These are phyloP conservation scores for Lepidurus packardi DNA, from an alignment of 1,140 invertebrate genomes.

Conservation along the genomic window DNA sequence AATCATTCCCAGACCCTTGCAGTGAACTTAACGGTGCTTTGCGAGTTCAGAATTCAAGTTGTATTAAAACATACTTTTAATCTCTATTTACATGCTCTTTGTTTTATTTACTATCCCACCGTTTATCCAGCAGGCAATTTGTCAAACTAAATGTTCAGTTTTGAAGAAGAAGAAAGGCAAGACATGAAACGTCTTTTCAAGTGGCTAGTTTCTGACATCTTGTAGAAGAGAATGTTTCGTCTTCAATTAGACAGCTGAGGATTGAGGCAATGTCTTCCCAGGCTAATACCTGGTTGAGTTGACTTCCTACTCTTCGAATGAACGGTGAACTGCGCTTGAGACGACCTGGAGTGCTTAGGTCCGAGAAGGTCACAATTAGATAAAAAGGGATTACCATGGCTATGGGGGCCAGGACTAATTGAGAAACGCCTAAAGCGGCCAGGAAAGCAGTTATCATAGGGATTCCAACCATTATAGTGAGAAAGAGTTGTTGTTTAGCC, in stretches of 20 bases:
- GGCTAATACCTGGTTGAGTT: background rate
- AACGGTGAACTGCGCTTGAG: background rate
- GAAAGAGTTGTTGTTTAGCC: slow-evolving; percentile 18
- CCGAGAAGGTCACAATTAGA: slow-evolving; percentile 22
- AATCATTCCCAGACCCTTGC: background rate
- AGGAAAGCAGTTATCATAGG: slow-evolving; percentile 25
- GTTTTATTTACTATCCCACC: background rate
- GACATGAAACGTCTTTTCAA: background rate
- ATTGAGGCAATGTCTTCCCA: background rate
- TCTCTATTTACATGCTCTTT: background rate
- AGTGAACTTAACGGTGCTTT: background rate
- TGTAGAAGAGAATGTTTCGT: background rate
- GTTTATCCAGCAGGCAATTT: background rate
- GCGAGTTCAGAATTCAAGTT: background rate
- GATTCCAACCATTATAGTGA: slow-evolving; percentile 12
- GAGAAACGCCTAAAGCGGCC: slow-evolving; percentile 22
- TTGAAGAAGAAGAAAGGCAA: too few relatives aligned
- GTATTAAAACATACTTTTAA: background rate
- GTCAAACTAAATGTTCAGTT: background rate
- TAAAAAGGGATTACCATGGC: slow-evolving; percentile 25
- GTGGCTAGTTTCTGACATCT: background rate
- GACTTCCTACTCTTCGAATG: background rate
- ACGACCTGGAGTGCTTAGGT: background rate
- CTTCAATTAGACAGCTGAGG: background rate
- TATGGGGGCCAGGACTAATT: slow-evolving; percentile 24